Base-by-base conservation (phyloP, 2,113 vertebrate species). In the Suricata suricatta region DNA sequence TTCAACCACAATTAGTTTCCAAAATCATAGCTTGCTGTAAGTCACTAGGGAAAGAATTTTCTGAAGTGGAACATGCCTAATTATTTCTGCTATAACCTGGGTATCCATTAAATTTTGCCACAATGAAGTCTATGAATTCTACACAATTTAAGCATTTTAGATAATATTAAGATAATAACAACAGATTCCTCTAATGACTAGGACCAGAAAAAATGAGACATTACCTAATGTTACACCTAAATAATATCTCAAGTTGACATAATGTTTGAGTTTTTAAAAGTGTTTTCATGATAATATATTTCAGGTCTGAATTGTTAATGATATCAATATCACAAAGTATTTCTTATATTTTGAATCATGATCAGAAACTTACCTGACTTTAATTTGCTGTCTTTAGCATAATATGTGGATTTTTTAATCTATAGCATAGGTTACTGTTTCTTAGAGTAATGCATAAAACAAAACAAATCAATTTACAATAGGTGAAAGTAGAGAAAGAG, bases 1-100 rank as follows among this genome's bases (percentile, higher is more conserved):
- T 97, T 97, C 81, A 95, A 86, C 27, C 25, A 5, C 88, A 97
- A 96, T 97, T 97, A 96, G n/a, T 96, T 94, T 93, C 47, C 66
- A 57, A 79, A 23, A 86, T 84, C 64, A 82, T 95, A 54, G 25
- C 10, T 86, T 94, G 19, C 60, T 80, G 69, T 88, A 96, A 92
- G 1, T 47, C 93, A 91, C 68, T 3, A 90, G 77, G 86, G 71
- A 97, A 38, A 79, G 13, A 86, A 15, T 66, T 92, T 94, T 3
- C 38, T 96, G 60, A 95, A 95, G 57, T 93, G 54, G 82, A 96
- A 96, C 74, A 7, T 91, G n/a, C 29, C 68, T 95, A 94, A 95
- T 96, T 94, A 95, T 91, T 97, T 97, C 77, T 95, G 27, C 71
- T 92, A 4, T 52, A 92, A 87, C 25, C 38, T 97, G 77, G 21